Base-by-base conservation (phyloP, 2,797 vertebrate species). In the Hyperoplus lanceolatus region DNA sequence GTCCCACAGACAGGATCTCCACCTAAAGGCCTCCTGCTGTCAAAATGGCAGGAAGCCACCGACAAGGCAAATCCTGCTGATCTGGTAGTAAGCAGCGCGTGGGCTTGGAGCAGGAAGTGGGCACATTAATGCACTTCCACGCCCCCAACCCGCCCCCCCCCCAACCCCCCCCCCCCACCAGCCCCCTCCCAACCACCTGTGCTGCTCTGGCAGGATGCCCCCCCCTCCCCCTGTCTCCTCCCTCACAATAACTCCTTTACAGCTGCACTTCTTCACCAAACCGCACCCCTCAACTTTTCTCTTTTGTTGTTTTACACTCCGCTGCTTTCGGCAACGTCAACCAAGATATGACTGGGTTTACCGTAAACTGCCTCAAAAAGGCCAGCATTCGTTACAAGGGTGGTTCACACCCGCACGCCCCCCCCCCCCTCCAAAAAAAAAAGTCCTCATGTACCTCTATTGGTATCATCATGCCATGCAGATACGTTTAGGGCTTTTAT, bases 141-240 rank as follows among this genome's bases (percentile, higher is more conserved):
- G 69, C 93, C 95, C 89, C 96, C 95, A 96, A 94, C 94, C 96
- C 93, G 90, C 90, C 67, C 83, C 92, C 66, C 46, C 65, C 60
- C 16, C 84, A 85, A 69, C 79, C 74, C 71, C 80, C 76, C 80
- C 36, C 8, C 49, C 73, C 91, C 91, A 90, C 87, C 85, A 92
- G 82, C 88, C 89, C 93, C 90, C 93, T 85, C 70, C 77, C 78
- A 95, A 95, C 95, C 97, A 97, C 97, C 97, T 96, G 94, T 90
- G 93, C 92, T 92, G 92, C 94, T 95, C 95, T 95, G 95, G 95
- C 95, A 97, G 96, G 96, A 97, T 96, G 96, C 91, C 90, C 77
- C 81, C 80, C 21, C n/a, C 82, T 91, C 42, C 56, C 76, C 80
- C 69, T 78, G 59, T 63, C 73, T 63, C 56, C 65, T 67, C 79